phyloP scores from a whole-genome alignment of 2,113 vertebrate species.

The Etheostoma spectabile region DNA sequence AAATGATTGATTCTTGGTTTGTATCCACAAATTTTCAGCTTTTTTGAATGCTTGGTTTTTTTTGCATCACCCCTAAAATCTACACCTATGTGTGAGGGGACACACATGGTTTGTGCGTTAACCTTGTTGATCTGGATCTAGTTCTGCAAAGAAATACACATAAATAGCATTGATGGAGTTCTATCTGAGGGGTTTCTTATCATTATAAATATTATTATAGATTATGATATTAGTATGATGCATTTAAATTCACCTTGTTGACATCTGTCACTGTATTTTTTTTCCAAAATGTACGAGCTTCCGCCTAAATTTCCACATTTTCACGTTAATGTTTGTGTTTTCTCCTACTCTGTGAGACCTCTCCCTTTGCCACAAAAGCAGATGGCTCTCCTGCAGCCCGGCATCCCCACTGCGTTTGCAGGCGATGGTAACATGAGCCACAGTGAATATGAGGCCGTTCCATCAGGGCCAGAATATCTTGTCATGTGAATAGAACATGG shows the following conservation, averaged over 20 bases:
- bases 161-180: too few relatives aligned
- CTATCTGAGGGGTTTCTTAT: too few relatives aligned
- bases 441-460: slow-evolving; percentile 35
- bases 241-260: neutral
- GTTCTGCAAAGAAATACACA: too few relatives aligned
- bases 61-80: too few relatives aligned
- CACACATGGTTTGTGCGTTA: too few relatives aligned
- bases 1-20: too few relatives aligned
- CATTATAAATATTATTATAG: too few relatives aligned
- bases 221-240: too few relatives aligned
- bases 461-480: slow-evolving; percentile 45
- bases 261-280: neutral
- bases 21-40: too few relatives aligned
- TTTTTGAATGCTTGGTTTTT: too few relatives aligned
- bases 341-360: slow-evolving; percentile 12
- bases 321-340: neutral
- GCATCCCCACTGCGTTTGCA: slow-evolving; percentile 47
- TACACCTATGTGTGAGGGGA: too few relatives aligned
- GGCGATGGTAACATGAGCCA: slow-evolving; percentile 47
- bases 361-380: slow-evolving; percentile 60
- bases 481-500: slow-evolving; percentile 52
- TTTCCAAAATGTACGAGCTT: neutral
- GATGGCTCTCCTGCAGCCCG: slow-evolving; percentile 60
- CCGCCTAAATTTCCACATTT: neutral
- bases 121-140: too few relatives aligned